phyloP scores from a whole-genome alignment of 2,888 invertebrate genomes.

The Lysandra coridon region DNA sequence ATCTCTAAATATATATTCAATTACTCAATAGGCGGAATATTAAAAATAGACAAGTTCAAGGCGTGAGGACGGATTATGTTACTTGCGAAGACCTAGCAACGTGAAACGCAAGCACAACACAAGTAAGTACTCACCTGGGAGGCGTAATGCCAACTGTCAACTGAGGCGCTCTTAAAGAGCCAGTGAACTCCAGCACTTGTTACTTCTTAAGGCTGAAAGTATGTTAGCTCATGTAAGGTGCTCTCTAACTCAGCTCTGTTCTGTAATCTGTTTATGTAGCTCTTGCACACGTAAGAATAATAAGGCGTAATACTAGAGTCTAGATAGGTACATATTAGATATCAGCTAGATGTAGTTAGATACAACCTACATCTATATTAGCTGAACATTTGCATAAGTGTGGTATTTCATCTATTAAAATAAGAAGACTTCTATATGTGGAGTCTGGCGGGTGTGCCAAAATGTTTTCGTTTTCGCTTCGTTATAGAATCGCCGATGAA shows the following conservation, averaged over 20 bases:
- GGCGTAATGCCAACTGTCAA: neutral
- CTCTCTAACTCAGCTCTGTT: no score
- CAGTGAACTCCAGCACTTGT: neutral
- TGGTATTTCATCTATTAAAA: no score
- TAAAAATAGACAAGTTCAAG: constrained; percentile 25
- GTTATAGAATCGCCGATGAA: no score
- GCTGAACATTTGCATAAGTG: no score
- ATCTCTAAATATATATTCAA: neutral
- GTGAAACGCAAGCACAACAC: neutral
- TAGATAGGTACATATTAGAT: no score
- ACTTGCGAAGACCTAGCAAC: constrained; percentile 22
- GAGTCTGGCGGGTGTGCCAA: no score
- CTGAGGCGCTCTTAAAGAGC: neutral
- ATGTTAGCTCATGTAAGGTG: neutral
- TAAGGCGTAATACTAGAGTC: neutral
- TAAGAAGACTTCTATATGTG: no score
- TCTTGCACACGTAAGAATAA: neutral
- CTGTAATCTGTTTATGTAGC: no score
- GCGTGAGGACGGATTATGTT: constrained; percentile 10
- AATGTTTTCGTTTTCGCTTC: no score
- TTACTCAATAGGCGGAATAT: neutral
- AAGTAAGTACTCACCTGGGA: neutral
- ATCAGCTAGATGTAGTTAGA: no score
- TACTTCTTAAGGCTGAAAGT: neutral
- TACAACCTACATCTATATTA: no score